Evolutionary conservation across 2,888 invertebrate species (phyloP), one percentile per base, ranked within the genome.

Genomic region (Amiota mariae): DNA sequence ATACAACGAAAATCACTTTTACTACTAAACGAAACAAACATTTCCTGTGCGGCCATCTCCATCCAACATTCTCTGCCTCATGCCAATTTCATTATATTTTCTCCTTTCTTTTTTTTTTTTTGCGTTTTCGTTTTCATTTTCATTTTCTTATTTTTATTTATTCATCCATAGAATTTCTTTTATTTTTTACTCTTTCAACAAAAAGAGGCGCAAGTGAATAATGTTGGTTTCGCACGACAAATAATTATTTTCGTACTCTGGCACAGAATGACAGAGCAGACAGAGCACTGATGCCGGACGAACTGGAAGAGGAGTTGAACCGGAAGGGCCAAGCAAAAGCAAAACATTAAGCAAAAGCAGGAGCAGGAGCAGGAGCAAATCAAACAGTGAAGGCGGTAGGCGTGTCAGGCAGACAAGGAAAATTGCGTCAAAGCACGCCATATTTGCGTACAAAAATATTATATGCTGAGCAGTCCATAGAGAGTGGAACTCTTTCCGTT

Each of bases 171-270:
- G 36, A 6, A 36, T 36, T 36, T 36, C 36, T 36, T 36, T 6
- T n/a, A 47, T 48, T 18, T 18, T 57, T 36, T 64, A 13, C 56
- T 66, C 47, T 24, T 49, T 61, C 47, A 56, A 51, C 36, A 36
- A 9, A 9, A 24, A 18, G 12, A 20, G 15, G 20, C 59, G 51
- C 71, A 75, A 78, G 81, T 88, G 87, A 87, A 84, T 88, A 85
- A 87, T 88, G 87, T 82, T 79, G 76, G 81, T 81, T 79, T 80
- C 78, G 80, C 88, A 87, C 87, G 88, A 80, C 85, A 87, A 87
- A 88, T 86, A 88, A 87, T 87, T 87, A 87, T 88, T 85, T 67
- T 51, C 18, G 51, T 51, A 11, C 36, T 68, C 71, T 76, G 76
- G 67, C 54, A 51, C 67, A 48, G 48, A 12, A 24, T 36, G 24